phyloP scores from a whole-genome alignment of 2,113 vertebrate species.

The Poecilia latipinna region DNA sequence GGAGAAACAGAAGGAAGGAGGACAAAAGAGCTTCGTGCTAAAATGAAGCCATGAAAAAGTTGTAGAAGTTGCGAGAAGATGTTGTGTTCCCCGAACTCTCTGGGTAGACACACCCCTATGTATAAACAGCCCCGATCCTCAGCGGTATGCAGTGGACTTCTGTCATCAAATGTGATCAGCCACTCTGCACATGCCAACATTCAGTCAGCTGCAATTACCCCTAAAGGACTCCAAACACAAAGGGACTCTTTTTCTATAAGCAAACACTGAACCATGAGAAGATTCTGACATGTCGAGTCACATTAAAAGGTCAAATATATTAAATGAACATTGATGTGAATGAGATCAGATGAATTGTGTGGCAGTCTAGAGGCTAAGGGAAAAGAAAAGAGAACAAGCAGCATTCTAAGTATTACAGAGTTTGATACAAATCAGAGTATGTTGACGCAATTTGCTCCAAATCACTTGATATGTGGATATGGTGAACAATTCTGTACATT shows the following conservation, averaged over 20 bases:
- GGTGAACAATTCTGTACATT: neutral
- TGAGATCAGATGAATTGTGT: slow-evolving; percentile 23
- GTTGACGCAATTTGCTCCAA: neutral
- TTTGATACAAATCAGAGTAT: neutral
- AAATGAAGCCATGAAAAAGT: neutral
- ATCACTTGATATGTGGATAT: neutral
- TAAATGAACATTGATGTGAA: slow-evolving; percentile 57
- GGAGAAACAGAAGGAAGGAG: neutral
- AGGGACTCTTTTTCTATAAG: slow-evolving; percentile 10
- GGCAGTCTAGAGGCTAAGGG: slow-evolving; percentile 20
- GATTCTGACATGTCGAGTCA: slow-evolving; percentile 37
- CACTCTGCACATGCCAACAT: slow-evolving; percentile 53
- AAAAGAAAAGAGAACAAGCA: slow-evolving; percentile 21
- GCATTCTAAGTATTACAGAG: slow-evolving; percentile 5
- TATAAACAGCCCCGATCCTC: slow-evolving; percentile 27
- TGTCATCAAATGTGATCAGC: slow-evolving; percentile 63
- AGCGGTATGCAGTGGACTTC: slow-evolving; percentile 58
- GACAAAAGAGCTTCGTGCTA: neutral
- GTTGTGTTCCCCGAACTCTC: neutral
- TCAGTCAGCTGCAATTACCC: slow-evolving; percentile 53
- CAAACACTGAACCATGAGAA: slow-evolving; percentile 22
- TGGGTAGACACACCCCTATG: neutral
- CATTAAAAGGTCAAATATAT: slow-evolving; percentile 70
- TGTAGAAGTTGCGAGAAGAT: neutral
- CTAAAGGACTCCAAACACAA: slow-evolving; percentile 15